Evolutionary conservation across 2,113 vertebrate genomes (phyloP).

Genomic region (Lanius ludovicianus): DNA sequence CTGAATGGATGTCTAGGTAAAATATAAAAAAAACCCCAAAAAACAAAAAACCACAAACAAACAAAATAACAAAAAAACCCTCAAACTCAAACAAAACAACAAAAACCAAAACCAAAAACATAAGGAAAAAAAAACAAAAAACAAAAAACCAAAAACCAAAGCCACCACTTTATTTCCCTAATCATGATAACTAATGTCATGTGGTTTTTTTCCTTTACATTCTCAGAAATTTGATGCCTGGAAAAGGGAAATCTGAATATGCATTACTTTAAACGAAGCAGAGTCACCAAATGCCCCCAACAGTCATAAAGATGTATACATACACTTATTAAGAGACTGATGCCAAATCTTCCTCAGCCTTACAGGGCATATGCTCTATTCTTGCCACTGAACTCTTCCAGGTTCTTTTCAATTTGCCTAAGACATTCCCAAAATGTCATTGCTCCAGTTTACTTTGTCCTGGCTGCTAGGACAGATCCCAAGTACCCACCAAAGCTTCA

Average conservation of each 20-base stretch:
- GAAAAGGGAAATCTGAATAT: background rate
- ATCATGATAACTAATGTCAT: background rate
- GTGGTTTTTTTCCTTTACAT: background rate
- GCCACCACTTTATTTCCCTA: background rate
- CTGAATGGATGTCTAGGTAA: background rate
- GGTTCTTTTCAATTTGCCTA: background rate
- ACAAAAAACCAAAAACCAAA: no score
- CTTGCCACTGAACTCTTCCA: background rate
- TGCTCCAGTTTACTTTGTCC: background rate
- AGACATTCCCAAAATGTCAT: background rate
- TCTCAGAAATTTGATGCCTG: background rate
- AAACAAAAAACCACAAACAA: no score
- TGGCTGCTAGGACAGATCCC: background rate
- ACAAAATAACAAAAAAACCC: background rate
- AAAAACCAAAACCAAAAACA: no score
- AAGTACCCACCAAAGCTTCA: background rate
- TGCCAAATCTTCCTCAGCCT: background rate
- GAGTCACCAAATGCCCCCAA: background rate
- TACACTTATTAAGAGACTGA: background rate
- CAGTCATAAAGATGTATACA: background rate
- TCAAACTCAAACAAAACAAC: background rate
- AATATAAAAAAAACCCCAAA: background rate
- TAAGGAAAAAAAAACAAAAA: background rate
- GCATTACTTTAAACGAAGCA: background rate
- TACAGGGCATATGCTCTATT: background rate